Conservation (phyloP, 2,113 vertebrate species). For the Amblyornis subalaris region DNA sequence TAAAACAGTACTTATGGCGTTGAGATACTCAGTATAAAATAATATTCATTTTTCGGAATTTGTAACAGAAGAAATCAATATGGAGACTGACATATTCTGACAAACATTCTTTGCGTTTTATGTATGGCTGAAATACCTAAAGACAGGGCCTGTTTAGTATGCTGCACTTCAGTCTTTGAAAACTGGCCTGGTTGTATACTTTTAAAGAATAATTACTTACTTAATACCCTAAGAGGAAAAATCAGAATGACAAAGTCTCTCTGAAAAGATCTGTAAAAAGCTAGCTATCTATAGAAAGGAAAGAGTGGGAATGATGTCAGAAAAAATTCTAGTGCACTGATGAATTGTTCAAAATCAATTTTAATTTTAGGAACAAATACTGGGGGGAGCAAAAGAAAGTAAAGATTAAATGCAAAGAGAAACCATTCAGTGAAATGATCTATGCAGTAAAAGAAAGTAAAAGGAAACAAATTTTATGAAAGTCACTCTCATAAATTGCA, state of each 20-base stretch:
- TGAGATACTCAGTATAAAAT: neutral
- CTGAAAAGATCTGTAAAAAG: neutral
- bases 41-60: neutral
- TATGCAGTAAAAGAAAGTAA: neutral
- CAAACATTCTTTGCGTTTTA: neutral
- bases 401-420: constrained; percentile 16
- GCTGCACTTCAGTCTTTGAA: neutral
- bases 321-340: neutral
- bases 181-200: neutral
- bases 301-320: neutral
- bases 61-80: neutral
- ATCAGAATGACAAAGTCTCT: neutral
- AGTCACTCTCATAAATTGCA: neutral
- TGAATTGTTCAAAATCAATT: constrained; percentile 30
- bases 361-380: constrained; percentile 27
- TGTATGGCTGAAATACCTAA: neutral
- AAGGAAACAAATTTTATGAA: neutral
- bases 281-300: neutral
- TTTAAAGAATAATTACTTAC: neutral
- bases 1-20: accelerated
- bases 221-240: neutral
- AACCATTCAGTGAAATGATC: neutral
- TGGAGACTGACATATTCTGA: neutral
- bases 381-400: neutral
- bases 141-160: neutral